These are phyloP conservation scores for Amphipoea oculea DNA, from an alignment of 2,888 invertebrate species.

Conservation along the genomic window DNA sequence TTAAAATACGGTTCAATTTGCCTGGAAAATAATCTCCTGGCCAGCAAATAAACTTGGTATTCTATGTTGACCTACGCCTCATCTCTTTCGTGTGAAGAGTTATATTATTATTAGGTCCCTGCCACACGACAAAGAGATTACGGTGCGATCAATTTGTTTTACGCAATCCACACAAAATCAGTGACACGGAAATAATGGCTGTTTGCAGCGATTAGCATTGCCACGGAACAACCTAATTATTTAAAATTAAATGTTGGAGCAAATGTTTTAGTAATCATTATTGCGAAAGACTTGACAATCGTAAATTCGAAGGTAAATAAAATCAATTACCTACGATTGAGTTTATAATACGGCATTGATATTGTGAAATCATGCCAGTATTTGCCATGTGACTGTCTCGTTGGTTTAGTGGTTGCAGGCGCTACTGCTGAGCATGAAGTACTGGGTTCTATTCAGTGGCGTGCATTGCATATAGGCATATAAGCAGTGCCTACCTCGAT, in stretches of 20 bases:
- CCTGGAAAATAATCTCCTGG: background rate
- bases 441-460: too few species aligned
- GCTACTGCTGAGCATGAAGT: background rate
- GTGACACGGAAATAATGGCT: conserved; percentile 59
- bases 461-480: too few species aligned
- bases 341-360: conserved; percentile 20
- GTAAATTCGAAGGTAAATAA: conserved; percentile 43
- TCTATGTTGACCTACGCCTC: conserved; percentile 77
- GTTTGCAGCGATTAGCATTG: conserved; percentile 51
- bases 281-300: conserved; percentile 46
- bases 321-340: conserved; percentile 38
- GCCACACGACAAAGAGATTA: conserved; percentile 39
- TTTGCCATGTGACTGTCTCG: background rate
- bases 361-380: conserved; percentile 18
- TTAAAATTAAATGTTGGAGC: conserved; percentile 56
- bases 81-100: conserved; percentile 80
- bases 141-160: conserved; percentile 51
- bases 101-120: conserved; percentile 70
- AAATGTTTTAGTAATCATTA: conserved; percentile 51
- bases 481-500: too few species aligned
- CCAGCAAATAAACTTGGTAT: conserved; percentile 43
- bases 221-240: conserved; percentile 61
- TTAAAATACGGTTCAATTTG: conserved; percentile 61
- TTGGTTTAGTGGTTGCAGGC: too few species aligned
- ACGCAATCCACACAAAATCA: conserved; percentile 54